Percentiles rank a stretch among this genome's conserved stretches.
phyloP scores from a whole-genome alignment of 2,113 vertebrate species.

The Cyanistes caeruleus region DNA sequence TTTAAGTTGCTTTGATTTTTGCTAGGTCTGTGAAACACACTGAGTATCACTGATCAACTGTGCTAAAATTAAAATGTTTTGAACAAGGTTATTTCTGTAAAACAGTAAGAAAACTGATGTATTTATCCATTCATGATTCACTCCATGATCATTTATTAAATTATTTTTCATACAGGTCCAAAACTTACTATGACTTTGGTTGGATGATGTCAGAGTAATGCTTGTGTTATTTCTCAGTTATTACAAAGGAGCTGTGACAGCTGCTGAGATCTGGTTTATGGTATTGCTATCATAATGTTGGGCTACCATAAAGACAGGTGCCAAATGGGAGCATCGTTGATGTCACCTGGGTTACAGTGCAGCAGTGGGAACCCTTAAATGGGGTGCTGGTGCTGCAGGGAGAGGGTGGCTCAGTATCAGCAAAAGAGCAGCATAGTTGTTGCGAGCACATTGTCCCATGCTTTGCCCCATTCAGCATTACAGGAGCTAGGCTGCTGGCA shows the following conservation, averaged over 20 bases:
- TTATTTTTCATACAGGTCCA: neutral
- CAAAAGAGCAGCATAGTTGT: neutral
- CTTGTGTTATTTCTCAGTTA: neutral
- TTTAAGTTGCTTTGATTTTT: neutral
- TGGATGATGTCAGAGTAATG: neutral
- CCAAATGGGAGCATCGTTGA: accelerated
- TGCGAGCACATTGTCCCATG: accelerated
- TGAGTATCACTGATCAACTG: neutral
- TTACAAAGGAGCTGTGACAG: neutral
- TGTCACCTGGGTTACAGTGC: accelerated
- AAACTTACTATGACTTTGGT: neutral
- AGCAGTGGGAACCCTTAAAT: neutral
- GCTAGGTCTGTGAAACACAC: neutral
- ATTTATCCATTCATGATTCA: neutral
- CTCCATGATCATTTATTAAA: neutral
- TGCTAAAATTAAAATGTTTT: neutral
- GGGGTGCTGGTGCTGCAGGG: accelerated
- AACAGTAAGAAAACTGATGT: neutral
- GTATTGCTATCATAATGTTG: neutral
- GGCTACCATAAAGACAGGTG: neutral
- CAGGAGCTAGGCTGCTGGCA: neutral
- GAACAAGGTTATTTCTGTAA: neutral
- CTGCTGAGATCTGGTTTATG: neutral
- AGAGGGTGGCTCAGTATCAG: neutral
- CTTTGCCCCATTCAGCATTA: accelerated